Conservation (phyloP, 2,888 invertebrate species). For the Gymnosoma rotundatum region DNA sequence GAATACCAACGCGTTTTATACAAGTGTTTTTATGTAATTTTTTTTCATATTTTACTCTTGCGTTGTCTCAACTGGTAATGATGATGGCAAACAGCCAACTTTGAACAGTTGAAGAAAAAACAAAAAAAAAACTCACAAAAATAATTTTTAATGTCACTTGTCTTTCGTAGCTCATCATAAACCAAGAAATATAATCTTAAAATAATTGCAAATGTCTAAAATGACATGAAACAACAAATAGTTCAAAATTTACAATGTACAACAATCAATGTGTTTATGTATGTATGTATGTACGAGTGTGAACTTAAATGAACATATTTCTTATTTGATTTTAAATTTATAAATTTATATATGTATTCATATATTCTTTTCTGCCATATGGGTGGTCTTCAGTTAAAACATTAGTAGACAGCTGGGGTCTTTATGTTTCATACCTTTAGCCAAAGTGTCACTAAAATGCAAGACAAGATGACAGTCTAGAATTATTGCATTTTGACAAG, state of each 20-base stretch:
- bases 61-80: conserved; percentile 10
- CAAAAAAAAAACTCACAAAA: conserved; percentile 20
- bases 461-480: conserved; percentile 63
- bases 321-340: conserved; percentile 37
- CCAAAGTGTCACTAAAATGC: conserved; percentile 38
- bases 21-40: conserved; percentile 45
- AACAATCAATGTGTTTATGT: not conserved
- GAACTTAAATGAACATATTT: conserved; percentile 26
- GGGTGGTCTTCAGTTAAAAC: conserved; percentile 62
- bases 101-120: not conserved
- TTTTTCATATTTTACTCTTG: conserved; percentile 16
- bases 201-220: conserved; percentile 67
- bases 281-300: not conserved
- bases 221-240: conserved; percentile 66
- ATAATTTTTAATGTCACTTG: conserved; percentile 66
- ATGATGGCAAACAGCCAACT: conserved; percentile 63
- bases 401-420: conserved; percentile 42
- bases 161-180: conserved; percentile 63
- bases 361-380: conserved; percentile 24
- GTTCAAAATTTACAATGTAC: conserved; percentile 54
- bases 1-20: conserved; percentile 55
- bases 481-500: conserved; percentile 65
- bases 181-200: conserved; percentile 66
- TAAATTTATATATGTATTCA: not conserved
- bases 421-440: conserved; percentile 45